phyloP scores from a whole-genome alignment of 2,888 invertebrate species.

The Oscheius myriophilus region DNA sequence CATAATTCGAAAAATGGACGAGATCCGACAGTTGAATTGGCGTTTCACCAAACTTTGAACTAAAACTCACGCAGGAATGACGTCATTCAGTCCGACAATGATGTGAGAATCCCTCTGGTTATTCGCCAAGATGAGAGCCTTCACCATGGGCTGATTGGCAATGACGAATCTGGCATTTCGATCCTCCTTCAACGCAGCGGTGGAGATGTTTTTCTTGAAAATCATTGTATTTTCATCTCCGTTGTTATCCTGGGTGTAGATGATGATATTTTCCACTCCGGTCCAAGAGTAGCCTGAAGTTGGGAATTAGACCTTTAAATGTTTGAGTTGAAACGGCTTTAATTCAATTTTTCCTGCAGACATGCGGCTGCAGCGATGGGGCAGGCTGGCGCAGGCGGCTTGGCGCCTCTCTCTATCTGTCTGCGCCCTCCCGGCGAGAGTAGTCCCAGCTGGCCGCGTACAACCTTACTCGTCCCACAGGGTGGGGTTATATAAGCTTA shows the following conservation, averaged over 20 bases:
- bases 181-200: slow-evolving; percentile 35
- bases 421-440: no score
- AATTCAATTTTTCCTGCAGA: background rate
- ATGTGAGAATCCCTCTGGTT: slow-evolving; percentile 55
- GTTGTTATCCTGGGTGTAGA: slow-evolving; percentile 67
- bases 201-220: slow-evolving; percentile 68
- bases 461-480: no score
- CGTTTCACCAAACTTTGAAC: background rate
- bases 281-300: slow-evolving; percentile 68
- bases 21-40: background rate
- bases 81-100: slow-evolving; percentile 67
- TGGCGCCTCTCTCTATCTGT: no score
- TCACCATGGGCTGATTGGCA: slow-evolving; percentile 59
- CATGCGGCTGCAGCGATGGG: no score
- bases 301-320: background rate
- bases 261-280: slow-evolving; percentile 62
- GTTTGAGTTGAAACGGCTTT: no score
- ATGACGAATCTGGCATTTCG: slow-evolving; percentile 39
- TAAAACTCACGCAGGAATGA: slow-evolving; percentile 57
- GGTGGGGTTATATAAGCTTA: no score
- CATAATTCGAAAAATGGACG: no score
- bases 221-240: slow-evolving; percentile 68
- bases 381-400: no score
- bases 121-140: slow-evolving; percentile 64
- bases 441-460: no score